These are phyloP conservation scores for Cygnus buccinator DNA, from an alignment of 2,113 vertebrate species.

Conservation along the genomic window DNA sequence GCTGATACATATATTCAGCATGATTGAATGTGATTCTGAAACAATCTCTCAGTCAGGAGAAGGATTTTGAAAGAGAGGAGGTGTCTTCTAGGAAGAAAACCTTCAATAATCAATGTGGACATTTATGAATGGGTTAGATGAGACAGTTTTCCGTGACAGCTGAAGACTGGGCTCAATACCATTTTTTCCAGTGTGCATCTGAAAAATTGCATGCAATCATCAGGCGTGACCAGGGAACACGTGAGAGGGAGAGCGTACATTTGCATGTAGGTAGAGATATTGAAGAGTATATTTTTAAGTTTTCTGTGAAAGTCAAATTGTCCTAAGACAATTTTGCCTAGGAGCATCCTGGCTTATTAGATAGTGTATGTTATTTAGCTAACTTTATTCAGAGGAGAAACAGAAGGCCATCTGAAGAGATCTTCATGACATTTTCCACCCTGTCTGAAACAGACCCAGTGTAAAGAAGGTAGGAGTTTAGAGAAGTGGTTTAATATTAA, in stretches of 20 bases:
- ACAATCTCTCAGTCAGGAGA: background rate
- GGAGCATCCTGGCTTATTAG: background rate
- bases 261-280: background rate
- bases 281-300: background rate
- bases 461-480: background rate
- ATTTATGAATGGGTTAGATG: background rate
- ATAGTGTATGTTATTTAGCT: background rate
- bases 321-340: background rate
- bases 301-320: background rate
- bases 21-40: background rate
- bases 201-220: background rate
- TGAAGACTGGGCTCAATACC: background rate
- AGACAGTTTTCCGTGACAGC: background rate
- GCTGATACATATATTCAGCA: accelerated
- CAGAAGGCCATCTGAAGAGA: background rate
- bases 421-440: background rate
- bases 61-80: background rate
- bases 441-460: background rate
- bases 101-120: background rate
- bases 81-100: background rate
- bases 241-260: background rate
- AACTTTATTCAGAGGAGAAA: background rate
- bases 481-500: background rate
- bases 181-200: background rate
- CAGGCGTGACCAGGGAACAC: background rate